Conservation (phyloP, 1,140 invertebrate species). For the Camponotus pennsylvanicus region DNA sequence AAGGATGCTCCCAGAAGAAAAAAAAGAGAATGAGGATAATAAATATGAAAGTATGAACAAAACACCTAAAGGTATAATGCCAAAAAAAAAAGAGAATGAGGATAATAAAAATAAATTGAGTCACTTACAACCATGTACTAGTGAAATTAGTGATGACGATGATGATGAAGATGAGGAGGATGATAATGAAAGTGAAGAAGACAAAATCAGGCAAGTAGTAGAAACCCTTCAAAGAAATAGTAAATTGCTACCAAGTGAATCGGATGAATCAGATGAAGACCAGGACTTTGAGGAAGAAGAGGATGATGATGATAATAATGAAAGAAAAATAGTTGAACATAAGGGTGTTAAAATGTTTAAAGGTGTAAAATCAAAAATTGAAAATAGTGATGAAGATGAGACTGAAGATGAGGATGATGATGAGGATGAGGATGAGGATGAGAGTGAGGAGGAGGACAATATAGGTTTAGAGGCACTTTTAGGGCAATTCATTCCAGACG, state of each 20-base stretch:
- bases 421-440: conserved; percentile 64
- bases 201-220: too few relatives aligned
- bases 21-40: too few relatives aligned
- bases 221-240: too few relatives aligned
- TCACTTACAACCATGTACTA: too few relatives aligned
- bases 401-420: conserved; percentile 65
- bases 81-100: too few relatives aligned
- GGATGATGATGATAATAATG: not conserved
- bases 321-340: conserved; percentile 32
- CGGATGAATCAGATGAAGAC: too few relatives aligned
- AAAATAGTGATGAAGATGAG: conserved; percentile 42
- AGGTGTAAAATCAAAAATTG: conserved; percentile 16
- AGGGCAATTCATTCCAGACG: conserved; percentile 73
- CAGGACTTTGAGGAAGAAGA: too few relatives aligned
- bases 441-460: conserved; percentile 59
- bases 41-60: too few relatives aligned
- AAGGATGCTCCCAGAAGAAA: too few relatives aligned
- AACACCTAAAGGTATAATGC: too few relatives aligned
- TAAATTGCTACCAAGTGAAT: too few relatives aligned
- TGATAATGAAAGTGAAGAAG: conserved; percentile 25
- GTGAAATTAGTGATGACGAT: conserved; percentile 1
- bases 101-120: too few relatives aligned
- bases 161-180: conserved; percentile 64
- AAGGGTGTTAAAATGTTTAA: conserved; percentile 71
- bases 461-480: conserved; percentile 71